These are phyloP conservation scores for Ivindomyrus marchei DNA, from an alignment of 2,113 vertebrate species.

Conservation along the genomic window DNA sequence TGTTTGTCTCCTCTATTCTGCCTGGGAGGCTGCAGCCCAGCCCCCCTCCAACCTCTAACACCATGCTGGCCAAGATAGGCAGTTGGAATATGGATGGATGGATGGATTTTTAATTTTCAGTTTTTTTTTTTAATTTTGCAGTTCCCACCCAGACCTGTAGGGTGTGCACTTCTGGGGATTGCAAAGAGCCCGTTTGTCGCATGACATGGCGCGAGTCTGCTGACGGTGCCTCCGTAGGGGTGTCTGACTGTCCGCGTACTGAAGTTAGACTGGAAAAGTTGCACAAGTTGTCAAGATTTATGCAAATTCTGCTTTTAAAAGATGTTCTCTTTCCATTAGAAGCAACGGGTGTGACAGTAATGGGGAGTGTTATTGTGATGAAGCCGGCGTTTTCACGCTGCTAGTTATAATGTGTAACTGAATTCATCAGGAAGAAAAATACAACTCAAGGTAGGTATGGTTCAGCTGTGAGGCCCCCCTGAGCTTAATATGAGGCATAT, in stretches of 20 bases:
- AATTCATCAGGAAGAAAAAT: not conserved
- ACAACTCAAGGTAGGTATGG: not conserved
- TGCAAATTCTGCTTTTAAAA: conserved; percentile 6
- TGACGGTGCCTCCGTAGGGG: not conserved
- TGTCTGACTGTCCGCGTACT: not conserved
- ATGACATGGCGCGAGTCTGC: not conserved
- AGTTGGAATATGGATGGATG: not conserved
- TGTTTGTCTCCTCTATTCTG: conserved; percentile 13
- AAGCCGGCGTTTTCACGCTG: not conserved
- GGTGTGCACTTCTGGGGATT: not conserved
- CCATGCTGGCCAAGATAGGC: not conserved
- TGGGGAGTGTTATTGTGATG: conserved; percentile 10
- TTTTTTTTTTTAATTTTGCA: conserved; percentile 9
- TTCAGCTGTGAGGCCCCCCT: too few species aligned
- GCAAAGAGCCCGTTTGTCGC: not conserved
- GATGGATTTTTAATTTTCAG: conserved; percentile 10
- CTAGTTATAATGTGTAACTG: not conserved
- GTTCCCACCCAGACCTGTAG: not conserved
- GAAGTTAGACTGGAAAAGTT: not conserved
- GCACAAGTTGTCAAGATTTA: not conserved
- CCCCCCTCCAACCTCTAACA: not conserved
- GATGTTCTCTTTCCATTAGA: not conserved
- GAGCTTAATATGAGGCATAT: too few species aligned
- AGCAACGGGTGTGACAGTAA: conserved; percentile 7
- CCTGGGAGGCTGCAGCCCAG: not conserved